Conservation (phyloP, 2,797 vertebrate species). For the Takifugu rubripes region DNA sequence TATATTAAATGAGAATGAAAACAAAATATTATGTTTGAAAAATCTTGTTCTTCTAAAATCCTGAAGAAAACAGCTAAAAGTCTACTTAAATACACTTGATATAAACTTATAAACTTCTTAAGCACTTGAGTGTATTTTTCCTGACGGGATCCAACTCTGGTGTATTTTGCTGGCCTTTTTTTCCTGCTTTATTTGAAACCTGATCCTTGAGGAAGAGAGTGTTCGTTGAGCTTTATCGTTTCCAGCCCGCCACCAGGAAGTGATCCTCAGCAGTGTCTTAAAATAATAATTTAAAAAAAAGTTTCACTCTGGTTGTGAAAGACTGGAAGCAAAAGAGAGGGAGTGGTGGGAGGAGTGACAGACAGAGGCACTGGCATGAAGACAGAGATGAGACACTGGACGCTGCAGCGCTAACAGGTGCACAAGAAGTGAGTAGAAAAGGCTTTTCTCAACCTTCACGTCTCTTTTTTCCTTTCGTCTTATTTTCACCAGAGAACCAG, state of each 20-base stretch:
- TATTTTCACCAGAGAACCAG: neutral
- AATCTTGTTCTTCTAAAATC: no score
- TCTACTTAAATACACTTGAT: no score
- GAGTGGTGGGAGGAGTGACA: constrained; percentile 19
- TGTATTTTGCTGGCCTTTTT: neutral
- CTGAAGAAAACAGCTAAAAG: no score
- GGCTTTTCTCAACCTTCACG: neutral
- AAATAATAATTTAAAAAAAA: neutral
- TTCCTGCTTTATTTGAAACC: constrained; percentile 9
- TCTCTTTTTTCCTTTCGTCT: no score
- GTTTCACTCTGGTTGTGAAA: constrained; percentile 22
- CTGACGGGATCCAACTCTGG: no score
- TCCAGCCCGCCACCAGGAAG: constrained; percentile 31
- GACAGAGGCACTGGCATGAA: constrained; percentile 13
- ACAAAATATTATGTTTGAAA: no score
- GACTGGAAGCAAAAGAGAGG: neutral
- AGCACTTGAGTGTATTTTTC: no score
- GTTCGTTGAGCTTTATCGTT: constrained; percentile 15
- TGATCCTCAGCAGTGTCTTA: neutral
- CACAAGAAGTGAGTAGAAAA: constrained; percentile 42
- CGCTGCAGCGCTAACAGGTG: constrained; percentile 22
- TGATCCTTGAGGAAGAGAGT: neutral
- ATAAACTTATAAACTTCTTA: no score
- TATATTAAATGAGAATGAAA: no score
- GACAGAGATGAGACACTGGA: constrained; percentile 11